These are phyloP conservation scores for Bos javanicus DNA, from an alignment of 2,113 vertebrate genomes.

Conservation along the genomic window DNA sequence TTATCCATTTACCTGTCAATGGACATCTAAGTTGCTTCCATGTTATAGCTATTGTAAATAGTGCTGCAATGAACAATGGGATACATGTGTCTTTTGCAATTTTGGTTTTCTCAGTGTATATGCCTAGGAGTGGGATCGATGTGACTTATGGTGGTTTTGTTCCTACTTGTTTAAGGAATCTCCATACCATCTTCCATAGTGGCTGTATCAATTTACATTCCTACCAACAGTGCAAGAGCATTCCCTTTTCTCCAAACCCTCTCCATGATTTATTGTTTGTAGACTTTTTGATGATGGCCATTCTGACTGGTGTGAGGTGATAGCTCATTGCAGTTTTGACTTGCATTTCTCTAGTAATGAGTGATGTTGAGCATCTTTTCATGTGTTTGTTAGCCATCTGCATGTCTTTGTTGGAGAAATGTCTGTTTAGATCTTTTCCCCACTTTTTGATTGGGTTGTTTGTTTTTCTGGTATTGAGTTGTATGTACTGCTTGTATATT, in stretches of 20 bases:
- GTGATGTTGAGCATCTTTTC: neutral
- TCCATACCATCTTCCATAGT: neutral
- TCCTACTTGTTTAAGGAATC: neutral
- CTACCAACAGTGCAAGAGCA: neutral
- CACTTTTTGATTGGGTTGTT: neutral
- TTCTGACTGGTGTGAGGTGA: neutral
- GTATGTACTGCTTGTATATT: neutral
- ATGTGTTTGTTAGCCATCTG: neutral
- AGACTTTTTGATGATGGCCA: neutral
- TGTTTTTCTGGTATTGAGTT: neutral
- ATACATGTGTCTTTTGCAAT: neutral
- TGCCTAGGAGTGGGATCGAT: neutral
- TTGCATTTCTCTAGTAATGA: neutral
- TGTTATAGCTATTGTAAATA: neutral
- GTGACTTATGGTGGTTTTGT: neutral
- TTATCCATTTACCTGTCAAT: neutral
- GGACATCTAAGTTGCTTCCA: neutral
- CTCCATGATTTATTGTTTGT: neutral
- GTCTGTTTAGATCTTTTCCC: neutral
- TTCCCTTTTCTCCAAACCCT: neutral
- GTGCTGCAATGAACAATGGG: neutral
- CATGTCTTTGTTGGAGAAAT: neutral
- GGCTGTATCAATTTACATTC: neutral
- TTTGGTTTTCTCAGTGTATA: neutral
- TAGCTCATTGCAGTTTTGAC: neutral